Conservation (phyloP, 1,140 invertebrate genomes). For the Lordiphosa collinella region DNA sequence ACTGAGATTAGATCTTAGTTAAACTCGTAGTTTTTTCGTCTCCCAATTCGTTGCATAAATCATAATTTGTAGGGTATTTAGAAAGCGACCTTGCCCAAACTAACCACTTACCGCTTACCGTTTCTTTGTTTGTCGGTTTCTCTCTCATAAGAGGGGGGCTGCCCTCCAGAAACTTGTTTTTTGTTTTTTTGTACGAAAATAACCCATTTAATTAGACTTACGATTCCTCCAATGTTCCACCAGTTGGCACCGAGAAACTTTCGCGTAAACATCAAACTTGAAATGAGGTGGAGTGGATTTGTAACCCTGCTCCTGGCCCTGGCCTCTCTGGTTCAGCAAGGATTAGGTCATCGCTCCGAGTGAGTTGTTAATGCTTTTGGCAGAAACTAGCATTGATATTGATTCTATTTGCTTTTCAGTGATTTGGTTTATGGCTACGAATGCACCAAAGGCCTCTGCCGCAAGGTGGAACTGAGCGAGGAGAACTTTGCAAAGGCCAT, state of each 20-base stretch:
- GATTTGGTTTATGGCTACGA: conserved; percentile 81
- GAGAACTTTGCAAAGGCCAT: conserved; percentile 80
- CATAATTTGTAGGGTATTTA: too few relatives aligned
- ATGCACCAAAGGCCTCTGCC: conserved; percentile 81
- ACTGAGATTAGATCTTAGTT: too few relatives aligned
- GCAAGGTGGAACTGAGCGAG: conserved; percentile 81
- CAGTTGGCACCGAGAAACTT: conserved; percentile 18
- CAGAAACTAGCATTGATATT: too few relatives aligned
- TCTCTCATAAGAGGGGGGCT: conserved; percentile 8
- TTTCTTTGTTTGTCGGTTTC: not conserved
- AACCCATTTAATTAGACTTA: conserved; percentile 19
- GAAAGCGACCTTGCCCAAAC: too few relatives aligned
- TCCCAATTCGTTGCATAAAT: too few relatives aligned
- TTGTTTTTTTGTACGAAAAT: conserved; percentile 8
- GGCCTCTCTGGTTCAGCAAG: conserved; percentile 8
- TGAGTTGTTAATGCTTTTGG: conserved; percentile 29
- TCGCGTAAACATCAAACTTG: conserved; percentile 14
- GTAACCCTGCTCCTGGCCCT: conserved; percentile 34
- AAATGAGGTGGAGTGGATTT: conserved; percentile 33
- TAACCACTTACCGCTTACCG: too few relatives aligned
- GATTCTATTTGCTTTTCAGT: conserved; percentile 17
- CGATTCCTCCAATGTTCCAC: conserved; percentile 23
- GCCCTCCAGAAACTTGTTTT: conserved; percentile 33
- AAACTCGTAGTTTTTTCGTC: too few relatives aligned
- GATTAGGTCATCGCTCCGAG: conserved; percentile 28